These are phyloP conservation scores for Leucophenga varia DNA, from an alignment of 1,140 invertebrate genomes.

Conservation along the genomic window DNA sequence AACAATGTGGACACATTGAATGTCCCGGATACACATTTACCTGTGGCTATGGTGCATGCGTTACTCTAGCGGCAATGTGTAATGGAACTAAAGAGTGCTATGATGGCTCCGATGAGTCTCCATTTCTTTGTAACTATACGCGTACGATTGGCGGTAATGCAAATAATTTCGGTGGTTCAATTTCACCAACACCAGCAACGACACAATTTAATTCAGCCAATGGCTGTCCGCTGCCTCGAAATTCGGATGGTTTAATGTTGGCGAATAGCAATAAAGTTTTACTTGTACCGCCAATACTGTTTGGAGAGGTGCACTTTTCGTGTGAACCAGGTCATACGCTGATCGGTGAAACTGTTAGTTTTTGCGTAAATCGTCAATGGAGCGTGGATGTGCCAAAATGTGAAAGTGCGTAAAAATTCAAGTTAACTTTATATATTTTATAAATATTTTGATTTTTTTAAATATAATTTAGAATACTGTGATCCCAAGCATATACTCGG, in stretches of 20 bases:
- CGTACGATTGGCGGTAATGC: no score
- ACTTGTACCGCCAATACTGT: no score
- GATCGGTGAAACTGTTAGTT: conserved; percentile 19
- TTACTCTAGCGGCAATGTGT: conserved; percentile 60
- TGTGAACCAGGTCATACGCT: conserved; percentile 21
- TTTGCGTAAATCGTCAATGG: conserved; percentile 28
- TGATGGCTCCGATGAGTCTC: conserved; percentile 66
- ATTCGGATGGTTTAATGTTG: no score
- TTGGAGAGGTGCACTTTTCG: conserved; percentile 28
- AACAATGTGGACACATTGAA: conserved; percentile 52
- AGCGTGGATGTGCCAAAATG: conserved; percentile 30
- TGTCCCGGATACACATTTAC: conserved; percentile 60
- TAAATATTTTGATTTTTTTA: no score
- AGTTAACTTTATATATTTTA: no score
- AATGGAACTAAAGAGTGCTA: conserved; percentile 65
- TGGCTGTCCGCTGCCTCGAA: conserved; percentile 29
- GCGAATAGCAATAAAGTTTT: no score
- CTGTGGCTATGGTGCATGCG: conserved; percentile 65
- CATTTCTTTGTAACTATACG: conserved; percentile 37
- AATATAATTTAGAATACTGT: conserved; percentile 43
- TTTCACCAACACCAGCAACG: background rate
- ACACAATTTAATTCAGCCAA: no score
- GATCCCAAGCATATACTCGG: conserved; percentile 17
- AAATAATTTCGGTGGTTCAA: no score
- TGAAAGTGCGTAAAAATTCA: conserved; percentile 30